A percentile compares a stretch with the other conserved stretches of the same genome.
phyloP scores from a whole-genome alignment of 30 jellyfish, hydroid and myxozoan species.

The Turritopsis dohrnii region DNA sequence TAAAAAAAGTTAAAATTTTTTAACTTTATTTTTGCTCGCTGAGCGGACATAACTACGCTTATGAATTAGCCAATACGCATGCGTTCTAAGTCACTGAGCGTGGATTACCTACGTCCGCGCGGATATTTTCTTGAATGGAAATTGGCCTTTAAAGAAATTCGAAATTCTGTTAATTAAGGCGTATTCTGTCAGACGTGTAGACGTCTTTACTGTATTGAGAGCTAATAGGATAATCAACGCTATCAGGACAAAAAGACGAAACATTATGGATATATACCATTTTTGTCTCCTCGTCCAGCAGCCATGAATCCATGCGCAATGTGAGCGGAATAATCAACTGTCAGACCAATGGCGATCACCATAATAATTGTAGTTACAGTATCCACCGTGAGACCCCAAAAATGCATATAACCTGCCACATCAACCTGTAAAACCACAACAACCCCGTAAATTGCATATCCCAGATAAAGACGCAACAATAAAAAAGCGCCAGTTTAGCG shows the following conservation, averaged over 20 bases:
- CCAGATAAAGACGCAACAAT: not conserved
- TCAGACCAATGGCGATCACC: slow-evolving; percentile 51
- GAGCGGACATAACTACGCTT: no score
- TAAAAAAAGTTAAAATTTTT: no score
- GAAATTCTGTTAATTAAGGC: no score
- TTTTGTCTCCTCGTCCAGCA: slow-evolving; percentile 30
- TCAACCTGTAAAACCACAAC: slow-evolving; percentile 24
- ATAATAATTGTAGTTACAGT: slow-evolving; percentile 50
- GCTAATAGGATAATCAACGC: no score
- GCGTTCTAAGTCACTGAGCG: no score
- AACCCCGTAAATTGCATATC: not conserved
- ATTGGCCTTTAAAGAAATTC: no score
- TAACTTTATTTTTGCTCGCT: no score
- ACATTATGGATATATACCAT: slow-evolving; percentile 26
- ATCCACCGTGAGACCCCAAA: slow-evolving; percentile 57
- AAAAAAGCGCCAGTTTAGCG: not conserved
- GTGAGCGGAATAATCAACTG: slow-evolving; percentile 60
- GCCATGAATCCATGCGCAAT: slow-evolving; percentile 67
- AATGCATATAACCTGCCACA: slow-evolving; percentile 54
- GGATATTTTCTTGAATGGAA: no score
- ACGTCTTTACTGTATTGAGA: no score
- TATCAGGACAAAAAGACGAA: not conserved
- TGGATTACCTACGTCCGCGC: no score
- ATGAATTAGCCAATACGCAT: no score
- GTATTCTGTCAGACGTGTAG: no score